Evolutionary conservation across 2,113 vertebrate genomes (phyloP), one percentile per base, ranked within the genome.

Genomic region (Scopus umbretta): DNA sequence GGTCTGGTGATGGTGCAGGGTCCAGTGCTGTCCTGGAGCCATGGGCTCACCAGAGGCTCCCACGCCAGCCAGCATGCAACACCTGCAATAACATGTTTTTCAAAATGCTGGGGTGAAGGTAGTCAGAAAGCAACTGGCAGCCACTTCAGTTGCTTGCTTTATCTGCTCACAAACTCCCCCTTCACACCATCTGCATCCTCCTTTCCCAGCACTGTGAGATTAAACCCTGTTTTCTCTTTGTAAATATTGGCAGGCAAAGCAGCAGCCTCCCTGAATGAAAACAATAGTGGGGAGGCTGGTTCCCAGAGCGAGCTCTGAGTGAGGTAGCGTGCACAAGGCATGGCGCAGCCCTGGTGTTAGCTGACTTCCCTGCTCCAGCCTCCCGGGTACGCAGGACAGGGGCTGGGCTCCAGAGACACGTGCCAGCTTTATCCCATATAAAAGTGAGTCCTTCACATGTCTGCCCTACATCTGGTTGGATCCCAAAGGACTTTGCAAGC

Each of bases 131-230:
- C 90, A 16, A 16, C 94, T 88, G 95, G 95, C 94, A 95, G 91
- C 80, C 73, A 52, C 92, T 87, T 38, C 82, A 87, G 68, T 81
- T 11, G 0, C 26, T 90, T 16, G 4, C 90, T 87, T 92, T 92
- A 95, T 97, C 96, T 94, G 92, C 66, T 95, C 26, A 34, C 92
- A 96, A 58, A 89, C 32, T 4, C 38, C 88, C 94, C 92, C 78
- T 94, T 95, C 91, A 55, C 53, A 0, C 94, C 94, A 95, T 95
- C 95, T 96, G 96, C 95, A 95, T 96, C 94, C 97, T 96, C 86
- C 91, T 90, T 93, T 91, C 92, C 96, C 95, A 96, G 96, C 92
- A 40, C 62, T 5, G 43, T 3, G 78, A 85, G 86, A 73, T 82
- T 80, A 80, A 92, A 73, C 93, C 85, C 58, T 80, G 50, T 36